These are phyloP conservation scores for Papilio glaucus DNA, from an alignment of 1,140 invertebrate genomes.

Conservation along the genomic window DNA sequence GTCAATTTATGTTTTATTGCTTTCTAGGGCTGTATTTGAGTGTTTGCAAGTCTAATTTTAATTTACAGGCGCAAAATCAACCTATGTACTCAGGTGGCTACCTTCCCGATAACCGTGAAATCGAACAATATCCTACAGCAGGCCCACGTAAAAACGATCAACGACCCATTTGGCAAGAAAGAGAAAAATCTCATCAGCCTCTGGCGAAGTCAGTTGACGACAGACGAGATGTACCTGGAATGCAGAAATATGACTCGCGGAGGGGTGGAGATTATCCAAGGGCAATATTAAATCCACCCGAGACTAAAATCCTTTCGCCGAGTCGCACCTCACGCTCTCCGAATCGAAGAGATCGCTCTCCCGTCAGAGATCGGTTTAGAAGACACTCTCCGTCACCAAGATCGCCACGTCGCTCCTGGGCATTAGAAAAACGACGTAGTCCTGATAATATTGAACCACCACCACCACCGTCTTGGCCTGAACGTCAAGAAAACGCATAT, in stretches of 20 bases:
- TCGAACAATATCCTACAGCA: constrained; percentile 51
- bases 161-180: constrained; percentile 53
- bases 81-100: constrained; percentile 74
- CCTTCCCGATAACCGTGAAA: constrained; percentile 54
- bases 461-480: constrained; percentile 68
- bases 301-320: constrained; percentile 44
- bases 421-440: constrained; percentile 68
- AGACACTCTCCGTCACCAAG: constrained; percentile 64
- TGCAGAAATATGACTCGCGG: constrained; percentile 51
- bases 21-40: constrained; percentile 45
- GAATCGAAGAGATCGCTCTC: constrained; percentile 62
- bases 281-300: constrained; percentile 40
- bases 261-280: constrained; percentile 46
- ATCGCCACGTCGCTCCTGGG: constrained; percentile 72
- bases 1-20: constrained; percentile 36
- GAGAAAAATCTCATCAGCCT: constrained; percentile 45
- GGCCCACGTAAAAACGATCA: constrained; percentile 42
- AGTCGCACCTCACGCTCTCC: constrained; percentile 60
- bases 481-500: constrained; percentile 43
- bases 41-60: constrained; percentile 72
- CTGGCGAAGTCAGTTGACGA: constrained; percentile 53
- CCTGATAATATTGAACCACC: constrained; percentile 60
- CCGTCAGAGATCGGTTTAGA: constrained; percentile 58
- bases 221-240: constrained; percentile 48
- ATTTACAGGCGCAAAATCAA: constrained; percentile 77